These are phyloP conservation scores for Dascyllus trimaculatus DNA, from an alignment of 2,113 vertebrate genomes.

Conservation along the genomic window DNA sequence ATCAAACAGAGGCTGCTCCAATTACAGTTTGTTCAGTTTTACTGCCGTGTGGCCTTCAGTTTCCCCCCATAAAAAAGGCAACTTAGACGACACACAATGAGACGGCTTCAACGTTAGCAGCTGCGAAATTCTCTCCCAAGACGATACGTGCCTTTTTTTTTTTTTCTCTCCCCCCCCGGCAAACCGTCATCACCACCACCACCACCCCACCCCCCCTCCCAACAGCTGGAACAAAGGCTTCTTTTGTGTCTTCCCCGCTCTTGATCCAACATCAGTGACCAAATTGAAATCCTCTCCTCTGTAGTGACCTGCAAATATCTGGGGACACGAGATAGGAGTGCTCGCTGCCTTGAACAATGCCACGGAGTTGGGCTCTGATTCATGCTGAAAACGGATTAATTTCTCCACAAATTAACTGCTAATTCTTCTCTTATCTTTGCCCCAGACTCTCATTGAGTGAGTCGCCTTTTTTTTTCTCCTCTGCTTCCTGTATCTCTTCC, in stretches of 20 bases:
- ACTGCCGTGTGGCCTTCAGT: conserved; percentile 63
- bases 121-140: conserved; percentile 50
- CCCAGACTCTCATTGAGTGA: conserved; percentile 74
- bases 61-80: conserved; percentile 31
- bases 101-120: conserved; percentile 1
- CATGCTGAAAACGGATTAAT: conserved; percentile 81
- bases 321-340: conserved; percentile 79
- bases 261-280: conserved; percentile 74
- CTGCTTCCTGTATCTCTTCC: not conserved
- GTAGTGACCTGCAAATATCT: conserved; percentile 81
- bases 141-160: conserved; percentile 67
- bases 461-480: conserved; percentile 50
- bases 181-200: too few relatives aligned
- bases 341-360: conserved; percentile 76
- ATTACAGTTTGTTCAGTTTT: conserved; percentile 69
- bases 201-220: not conserved
- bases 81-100: conserved; percentile 8
- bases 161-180: too few relatives aligned
- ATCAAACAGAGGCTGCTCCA: conserved; percentile 72
- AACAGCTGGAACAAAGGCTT: conserved; percentile 67
- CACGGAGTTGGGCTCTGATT: conserved; percentile 65
- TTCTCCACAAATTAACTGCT: conserved; percentile 81
- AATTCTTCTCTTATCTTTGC: conserved; percentile 84
- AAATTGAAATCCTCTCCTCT: conserved; percentile 82
- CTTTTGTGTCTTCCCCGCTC: conserved; percentile 62